Percentiles rank a stretch among this genome's conserved stretches.
Conservation (phyloP, 1,140 invertebrate species). For the roundworm (Caenorhabditis elegans) region DNA sequence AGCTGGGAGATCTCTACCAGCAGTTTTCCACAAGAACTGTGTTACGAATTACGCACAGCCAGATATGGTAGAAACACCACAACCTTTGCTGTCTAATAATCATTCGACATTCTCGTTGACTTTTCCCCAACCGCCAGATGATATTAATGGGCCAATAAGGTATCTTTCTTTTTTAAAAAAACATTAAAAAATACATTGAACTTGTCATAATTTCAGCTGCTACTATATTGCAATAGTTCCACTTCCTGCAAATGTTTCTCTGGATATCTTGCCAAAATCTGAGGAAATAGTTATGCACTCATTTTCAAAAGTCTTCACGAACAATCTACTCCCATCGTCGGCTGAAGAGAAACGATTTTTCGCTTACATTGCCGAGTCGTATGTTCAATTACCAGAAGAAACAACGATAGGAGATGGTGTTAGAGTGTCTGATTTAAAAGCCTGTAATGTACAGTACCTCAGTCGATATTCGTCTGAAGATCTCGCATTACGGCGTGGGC, state of each 20-base stretch:
- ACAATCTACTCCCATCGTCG: slow-evolving; percentile 55
- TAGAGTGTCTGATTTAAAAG: slow-evolving; percentile 47
- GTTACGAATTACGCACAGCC: slow-evolving; percentile 64
- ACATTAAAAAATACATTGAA: too few species aligned
- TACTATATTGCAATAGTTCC: slow-evolving; percentile 65
- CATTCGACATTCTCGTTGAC: slow-evolving; percentile 57
- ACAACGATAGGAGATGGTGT: slow-evolving; percentile 61
- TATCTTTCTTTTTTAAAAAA: background rate
- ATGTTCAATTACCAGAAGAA: slow-evolving; percentile 54
- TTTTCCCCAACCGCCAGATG: slow-evolving; percentile 54
- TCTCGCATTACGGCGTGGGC: slow-evolving; percentile 52
- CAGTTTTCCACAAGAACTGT: slow-evolving; percentile 55
- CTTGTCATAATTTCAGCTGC: slow-evolving; percentile 43
- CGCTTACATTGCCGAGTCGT: slow-evolving; percentile 64
- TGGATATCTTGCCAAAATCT: slow-evolving; percentile 53
- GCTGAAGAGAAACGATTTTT: slow-evolving; percentile 56
- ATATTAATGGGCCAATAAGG: slow-evolving; percentile 63
- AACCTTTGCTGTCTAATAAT: background rate
- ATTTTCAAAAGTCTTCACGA: slow-evolving; percentile 56
- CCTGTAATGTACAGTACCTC: slow-evolving; percentile 62
- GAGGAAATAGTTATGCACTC: slow-evolving; percentile 59
- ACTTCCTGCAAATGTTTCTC: slow-evolving; percentile 56
- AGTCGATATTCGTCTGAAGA: slow-evolving; percentile 60
- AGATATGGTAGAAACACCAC: slow-evolving; percentile 47
- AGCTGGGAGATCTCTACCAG: slow-evolving; percentile 55